Evolutionary conservation across 1,140 invertebrate genomes (phyloP).

Genomic region (Drosophila paulistorum): DNA sequence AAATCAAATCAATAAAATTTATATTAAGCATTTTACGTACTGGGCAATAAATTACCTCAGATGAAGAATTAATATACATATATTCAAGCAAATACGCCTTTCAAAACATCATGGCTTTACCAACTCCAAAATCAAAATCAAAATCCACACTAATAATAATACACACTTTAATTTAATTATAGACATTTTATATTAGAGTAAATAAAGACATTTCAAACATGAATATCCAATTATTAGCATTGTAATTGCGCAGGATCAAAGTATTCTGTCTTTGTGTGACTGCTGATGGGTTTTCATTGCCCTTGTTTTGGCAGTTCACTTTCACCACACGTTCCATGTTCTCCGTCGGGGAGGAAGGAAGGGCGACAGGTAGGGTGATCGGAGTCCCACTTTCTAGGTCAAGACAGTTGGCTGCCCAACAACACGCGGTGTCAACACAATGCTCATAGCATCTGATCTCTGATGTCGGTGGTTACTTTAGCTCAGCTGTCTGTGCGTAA

Average conservation of each 20-base stretch:
- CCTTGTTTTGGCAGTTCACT: constrained; percentile 9
- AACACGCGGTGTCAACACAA: constrained; percentile 4
- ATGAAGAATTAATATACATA: too few species aligned
- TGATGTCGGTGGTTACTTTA: background rate
- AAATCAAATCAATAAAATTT: too few species aligned
- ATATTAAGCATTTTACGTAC: too few species aligned
- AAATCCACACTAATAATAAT: too few species aligned
- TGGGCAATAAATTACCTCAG: too few species aligned
- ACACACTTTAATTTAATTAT: too few species aligned
- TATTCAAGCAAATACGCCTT: too few species aligned
- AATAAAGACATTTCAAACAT: too few species aligned
- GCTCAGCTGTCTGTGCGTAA: background rate
- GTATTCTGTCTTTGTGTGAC: background rate
- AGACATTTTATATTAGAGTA: too few species aligned
- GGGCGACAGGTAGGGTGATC: background rate
- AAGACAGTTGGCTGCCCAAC: constrained; percentile 6
- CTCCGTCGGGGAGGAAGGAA: background rate
- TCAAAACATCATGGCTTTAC: too few species aligned
- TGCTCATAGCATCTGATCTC: constrained; percentile 13
- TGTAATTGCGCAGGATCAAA: background rate
- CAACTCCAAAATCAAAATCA: too few species aligned
- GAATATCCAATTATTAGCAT: too few species aligned
- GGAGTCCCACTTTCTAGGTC: constrained; percentile 15
- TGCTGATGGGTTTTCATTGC: background rate
- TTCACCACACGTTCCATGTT: constrained; percentile 13